These are phyloP conservation scores for Notiomystis cincta DNA, from an alignment of 2,113 vertebrate genomes.

Conservation along the genomic window DNA sequence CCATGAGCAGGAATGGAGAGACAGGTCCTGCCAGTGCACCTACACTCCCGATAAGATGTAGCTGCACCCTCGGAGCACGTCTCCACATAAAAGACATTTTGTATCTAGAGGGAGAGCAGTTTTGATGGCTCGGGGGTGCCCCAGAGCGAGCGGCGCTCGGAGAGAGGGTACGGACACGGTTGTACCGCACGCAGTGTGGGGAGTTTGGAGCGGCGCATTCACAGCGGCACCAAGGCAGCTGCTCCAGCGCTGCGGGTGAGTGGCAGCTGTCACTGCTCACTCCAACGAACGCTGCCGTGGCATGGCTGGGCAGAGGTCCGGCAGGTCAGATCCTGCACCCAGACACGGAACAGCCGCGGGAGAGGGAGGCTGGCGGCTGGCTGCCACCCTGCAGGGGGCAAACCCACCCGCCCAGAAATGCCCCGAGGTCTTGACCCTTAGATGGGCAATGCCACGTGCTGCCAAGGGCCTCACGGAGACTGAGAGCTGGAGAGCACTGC, in stretches of 20 bases:
- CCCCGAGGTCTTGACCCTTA: fast-evolving
- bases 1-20: background rate
- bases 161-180: fast-evolving
- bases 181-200: fast-evolving
- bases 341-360: fast-evolving
- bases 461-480: background rate
- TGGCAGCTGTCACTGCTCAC: background rate
- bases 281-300: fast-evolving
- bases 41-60: background rate
- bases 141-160: fast-evolving
- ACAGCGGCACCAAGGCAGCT: background rate
- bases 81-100: background rate
- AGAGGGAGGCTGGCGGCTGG: background rate
- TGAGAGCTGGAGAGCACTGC: background rate
- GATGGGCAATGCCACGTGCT: fast-evolving
- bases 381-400: background rate
- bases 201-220: fast-evolving
- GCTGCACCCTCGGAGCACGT: background rate
- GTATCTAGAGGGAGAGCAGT: background rate
- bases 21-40: background rate
- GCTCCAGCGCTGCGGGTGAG: background rate
- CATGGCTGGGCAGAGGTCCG: background rate
- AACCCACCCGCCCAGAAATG: background rate
- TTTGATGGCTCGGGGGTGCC: background rate
- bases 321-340: background rate